phyloP scores from a whole-genome alignment of 2,113 vertebrate species.

The Anolis carolinensis region DNA sequence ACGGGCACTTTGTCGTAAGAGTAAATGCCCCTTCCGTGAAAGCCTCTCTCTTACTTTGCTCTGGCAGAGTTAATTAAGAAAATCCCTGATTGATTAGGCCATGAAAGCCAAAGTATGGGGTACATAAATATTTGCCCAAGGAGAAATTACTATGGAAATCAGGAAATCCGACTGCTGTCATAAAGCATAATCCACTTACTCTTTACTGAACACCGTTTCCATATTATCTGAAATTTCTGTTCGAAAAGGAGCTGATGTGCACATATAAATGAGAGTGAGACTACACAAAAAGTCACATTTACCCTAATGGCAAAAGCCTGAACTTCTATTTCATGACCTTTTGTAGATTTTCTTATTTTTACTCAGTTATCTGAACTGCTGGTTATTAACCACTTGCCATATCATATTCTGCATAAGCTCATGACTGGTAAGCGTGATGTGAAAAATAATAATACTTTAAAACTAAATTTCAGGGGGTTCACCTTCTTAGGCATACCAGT shows the following conservation, averaged over 20 bases:
- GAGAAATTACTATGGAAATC: constrained; percentile 30
- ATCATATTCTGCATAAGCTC: background rate
- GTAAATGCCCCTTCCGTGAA: background rate
- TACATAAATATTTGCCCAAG: constrained; percentile 24
- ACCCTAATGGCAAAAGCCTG: background rate
- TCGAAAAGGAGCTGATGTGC: background rate
- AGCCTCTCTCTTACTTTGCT: background rate
- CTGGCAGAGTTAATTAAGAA: constrained; percentile 30
- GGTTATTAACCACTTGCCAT: background rate
- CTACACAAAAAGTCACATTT: background rate
- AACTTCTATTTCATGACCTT: no score
- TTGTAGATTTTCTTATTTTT: background rate
- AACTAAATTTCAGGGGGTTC: background rate
- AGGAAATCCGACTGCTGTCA: background rate
- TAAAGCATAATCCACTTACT: constrained; percentile 11
- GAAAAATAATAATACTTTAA: background rate
- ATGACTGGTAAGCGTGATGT: background rate
- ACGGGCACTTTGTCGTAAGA: constrained; percentile 8
- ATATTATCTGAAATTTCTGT: background rate
- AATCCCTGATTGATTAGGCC: constrained; percentile 8
- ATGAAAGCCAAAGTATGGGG: background rate
- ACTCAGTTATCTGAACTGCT: background rate
- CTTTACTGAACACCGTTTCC: background rate
- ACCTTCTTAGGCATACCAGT: background rate
- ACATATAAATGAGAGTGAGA: background rate